Evolutionary conservation across 2,888 invertebrate species (phyloP), one percentile per base, ranked within the genome.

Genomic region (Automeris io): DNA sequence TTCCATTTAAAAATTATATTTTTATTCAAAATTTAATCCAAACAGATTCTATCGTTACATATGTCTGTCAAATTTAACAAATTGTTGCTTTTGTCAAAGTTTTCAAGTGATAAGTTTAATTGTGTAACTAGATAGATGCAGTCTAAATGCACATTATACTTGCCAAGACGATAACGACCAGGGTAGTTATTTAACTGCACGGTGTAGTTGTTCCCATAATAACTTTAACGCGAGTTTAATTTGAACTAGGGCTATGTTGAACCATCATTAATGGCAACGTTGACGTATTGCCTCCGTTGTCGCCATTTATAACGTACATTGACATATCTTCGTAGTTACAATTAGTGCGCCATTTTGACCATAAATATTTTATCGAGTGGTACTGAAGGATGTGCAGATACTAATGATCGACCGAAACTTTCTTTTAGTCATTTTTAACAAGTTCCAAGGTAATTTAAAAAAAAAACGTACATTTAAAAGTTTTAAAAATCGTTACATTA

Each of bases 191-290:
- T 62, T 60, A 58, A 63, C 59, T 59, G 50, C 51, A 49, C 54
- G 57, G 64, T 54, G 64, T 70, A 69, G 63, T 69, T 70, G 66
- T 63, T 65, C 51, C 63, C 49, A 57, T 73, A 72, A 71, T 73
- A 73, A 66, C 65, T 65, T 67, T 59, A 67, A 64, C 61, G 61
- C 49, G 56, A 69, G 61, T 65, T 72, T 70, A 69, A 74, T 70
- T 76, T 61, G 55, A 66, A 61, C 61, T 54, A 51, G 49, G 56
- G 49, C 54, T 61, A 54, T 53, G 52, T 61, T 53, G 51, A 52
- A 52, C 51, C 45, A 52, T 57, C 49, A 59, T 63, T 62, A 63
- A 49, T 42, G 46, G 59, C 47, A 56, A 41, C 58, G 55, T 48
- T 59, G 54, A 66, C 58, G 47, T 57, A 62, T 57, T 45, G 50